Percentiles rank a stretch among this genome's conserved stretches.
phyloP scores from a whole-genome alignment of 2,888 invertebrate genomes.

The Amphipyra tragopoginis region DNA sequence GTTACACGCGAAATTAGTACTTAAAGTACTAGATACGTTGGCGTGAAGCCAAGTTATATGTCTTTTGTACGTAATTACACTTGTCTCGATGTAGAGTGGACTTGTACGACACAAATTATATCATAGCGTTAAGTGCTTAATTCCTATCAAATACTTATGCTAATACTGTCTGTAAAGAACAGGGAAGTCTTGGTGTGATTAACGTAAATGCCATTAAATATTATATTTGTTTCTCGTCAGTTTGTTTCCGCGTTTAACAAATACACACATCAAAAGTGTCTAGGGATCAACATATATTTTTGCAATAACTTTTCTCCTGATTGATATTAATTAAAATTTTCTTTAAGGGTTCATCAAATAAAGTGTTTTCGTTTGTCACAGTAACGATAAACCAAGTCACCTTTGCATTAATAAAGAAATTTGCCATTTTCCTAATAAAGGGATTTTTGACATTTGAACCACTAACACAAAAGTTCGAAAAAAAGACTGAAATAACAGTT shows the following conservation, averaged over 20 bases:
- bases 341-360: too few relatives aligned
- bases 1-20: not conserved
- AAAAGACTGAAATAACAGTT: too few relatives aligned
- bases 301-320: too few relatives aligned
- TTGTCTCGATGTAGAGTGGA: constrained; percentile 11
- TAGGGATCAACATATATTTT: too few relatives aligned
- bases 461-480: too few relatives aligned
- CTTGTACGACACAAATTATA: constrained; percentile 19
- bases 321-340: too few relatives aligned
- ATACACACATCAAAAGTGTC: too few relatives aligned
- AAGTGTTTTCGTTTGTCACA: too few relatives aligned
- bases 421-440: too few relatives aligned
- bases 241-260: constrained; percentile 24
- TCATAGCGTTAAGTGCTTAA: not conserved
- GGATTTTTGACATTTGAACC: too few relatives aligned
- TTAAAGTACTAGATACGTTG: constrained; percentile 27
- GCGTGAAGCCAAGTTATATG: constrained; percentile 24
- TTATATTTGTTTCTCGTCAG: not conserved
- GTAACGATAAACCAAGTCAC: too few relatives aligned
- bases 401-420: too few relatives aligned
- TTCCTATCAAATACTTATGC: constrained; percentile 10
- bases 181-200: not conserved
- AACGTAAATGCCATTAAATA: constrained; percentile 1
- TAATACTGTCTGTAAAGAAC: not conserved
- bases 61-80: constrained; percentile 10